Conservation (phyloP, 2,888 invertebrate species). For the Fabriciana adippe region DNA sequence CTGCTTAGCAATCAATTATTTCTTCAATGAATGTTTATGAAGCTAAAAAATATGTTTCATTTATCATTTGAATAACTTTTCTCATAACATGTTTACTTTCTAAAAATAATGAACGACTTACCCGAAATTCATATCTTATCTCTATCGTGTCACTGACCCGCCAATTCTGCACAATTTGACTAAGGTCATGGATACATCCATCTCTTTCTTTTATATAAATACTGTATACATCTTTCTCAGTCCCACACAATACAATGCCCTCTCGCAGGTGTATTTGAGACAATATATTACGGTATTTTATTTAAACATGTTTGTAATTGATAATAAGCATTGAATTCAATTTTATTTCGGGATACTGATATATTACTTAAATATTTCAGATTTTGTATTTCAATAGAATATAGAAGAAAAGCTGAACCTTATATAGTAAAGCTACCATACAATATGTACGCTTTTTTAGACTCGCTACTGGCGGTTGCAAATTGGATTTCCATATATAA, state of each 20-base stretch:
- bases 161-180: constrained; percentile 57
- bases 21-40: no score
- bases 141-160: constrained; percentile 63
- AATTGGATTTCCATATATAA: no score
- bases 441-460: no score
- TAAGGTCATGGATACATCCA: constrained; percentile 63
- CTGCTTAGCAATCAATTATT: no score
- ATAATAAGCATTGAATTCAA: constrained; percentile 9
- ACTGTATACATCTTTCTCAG: constrained; percentile 19
- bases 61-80: no score
- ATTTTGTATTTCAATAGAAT: no score
- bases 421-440: no score
- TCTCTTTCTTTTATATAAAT: constrained; percentile 43
- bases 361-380: neutral
- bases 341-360: neutral
- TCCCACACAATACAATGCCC: constrained; percentile 40
- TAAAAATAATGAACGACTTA: constrained; percentile 22
- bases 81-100: constrained; percentile 1
- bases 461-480: no score
- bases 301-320: constrained; percentile 18
- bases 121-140: constrained; percentile 56
- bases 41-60: no score
- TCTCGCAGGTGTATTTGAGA: constrained; percentile 46
- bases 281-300: constrained; percentile 22
- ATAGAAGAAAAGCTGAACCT: no score